Conservation (phyloP, 2,113 vertebrate genomes). For the Salvelinus fontinalis region DNA sequence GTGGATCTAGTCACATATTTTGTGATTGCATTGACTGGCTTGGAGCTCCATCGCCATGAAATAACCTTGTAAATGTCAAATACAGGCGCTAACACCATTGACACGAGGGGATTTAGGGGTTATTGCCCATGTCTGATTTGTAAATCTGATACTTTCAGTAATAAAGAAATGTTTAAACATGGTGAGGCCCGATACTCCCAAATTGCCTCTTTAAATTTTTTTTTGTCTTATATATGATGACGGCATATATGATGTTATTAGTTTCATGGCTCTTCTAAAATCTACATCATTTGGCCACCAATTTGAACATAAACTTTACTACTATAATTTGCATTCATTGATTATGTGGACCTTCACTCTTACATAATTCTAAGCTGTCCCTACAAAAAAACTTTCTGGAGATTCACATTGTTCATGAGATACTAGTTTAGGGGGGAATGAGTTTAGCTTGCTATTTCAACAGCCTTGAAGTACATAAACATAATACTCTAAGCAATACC, state of each 20-base stretch:
- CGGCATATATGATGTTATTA: background rate
- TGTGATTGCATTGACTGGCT: constrained; percentile 32
- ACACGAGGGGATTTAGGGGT: background rate
- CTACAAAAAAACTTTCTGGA: constrained; percentile 37
- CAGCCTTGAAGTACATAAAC: constrained; percentile 39
- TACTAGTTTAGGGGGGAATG: constrained; percentile 34
- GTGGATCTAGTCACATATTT: constrained; percentile 29
- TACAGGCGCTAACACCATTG: constrained; percentile 37
- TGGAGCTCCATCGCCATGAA: constrained; percentile 21
- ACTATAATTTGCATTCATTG: no score
- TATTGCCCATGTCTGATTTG: constrained; percentile 27
- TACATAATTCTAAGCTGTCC: background rate
- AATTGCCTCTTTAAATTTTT: no score
- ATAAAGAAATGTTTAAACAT: constrained; percentile 23
- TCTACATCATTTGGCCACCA: no score
- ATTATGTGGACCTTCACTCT: no score
- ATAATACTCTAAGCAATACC: constrained; percentile 48
- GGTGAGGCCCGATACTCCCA: background rate
- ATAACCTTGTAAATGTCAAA: constrained; percentile 44
- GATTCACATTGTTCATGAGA: constrained; percentile 27
- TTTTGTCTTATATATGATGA: constrained; percentile 4
- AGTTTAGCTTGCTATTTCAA: constrained; percentile 36
- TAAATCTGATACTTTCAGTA: constrained; percentile 30
- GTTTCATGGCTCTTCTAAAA: no score
- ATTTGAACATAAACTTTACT: no score